phyloP scores from a whole-genome alignment of 1,140 invertebrate species.

The Cyclina sinensis region DNA sequence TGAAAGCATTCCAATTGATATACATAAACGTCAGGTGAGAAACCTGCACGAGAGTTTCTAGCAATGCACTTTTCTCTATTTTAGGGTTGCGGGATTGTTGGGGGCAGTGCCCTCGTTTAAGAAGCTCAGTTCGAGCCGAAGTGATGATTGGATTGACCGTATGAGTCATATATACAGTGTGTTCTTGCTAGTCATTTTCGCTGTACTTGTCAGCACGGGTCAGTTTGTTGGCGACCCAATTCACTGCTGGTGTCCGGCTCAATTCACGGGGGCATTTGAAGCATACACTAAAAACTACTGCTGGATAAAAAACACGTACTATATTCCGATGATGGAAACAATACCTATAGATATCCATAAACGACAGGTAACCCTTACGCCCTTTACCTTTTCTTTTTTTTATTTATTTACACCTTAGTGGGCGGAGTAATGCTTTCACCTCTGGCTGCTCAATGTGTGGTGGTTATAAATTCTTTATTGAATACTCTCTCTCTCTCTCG shows the following conservation, averaged over 20 bases:
- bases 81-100: conserved; percentile 73
- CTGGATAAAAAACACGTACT: conserved; percentile 88
- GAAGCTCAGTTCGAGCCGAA: conserved; percentile 73
- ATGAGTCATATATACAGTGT: conserved; percentile 81
- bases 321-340: conserved; percentile 86
- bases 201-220: conserved; percentile 79
- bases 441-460: too few relatives aligned
- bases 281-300: conserved; percentile 84
- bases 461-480: too few relatives aligned
- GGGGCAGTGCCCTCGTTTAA: conserved; percentile 77
- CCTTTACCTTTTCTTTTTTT: not conserved
- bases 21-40: conserved; percentile 74
- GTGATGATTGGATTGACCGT: conserved; percentile 82
- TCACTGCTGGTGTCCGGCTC: conserved; percentile 84
- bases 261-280: conserved; percentile 80
- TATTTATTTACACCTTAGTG: not conserved
- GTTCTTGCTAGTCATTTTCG: conserved; percentile 78
- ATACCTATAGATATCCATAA: conserved; percentile 81
- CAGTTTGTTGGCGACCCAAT: conserved; percentile 85
- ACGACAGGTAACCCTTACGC: conserved; percentile 52
- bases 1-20: conserved; percentile 85
- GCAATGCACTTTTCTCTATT: conserved; percentile 49
- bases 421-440: not conserved
- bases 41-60: not conserved
- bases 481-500: too few relatives aligned